These are phyloP conservation scores for Amphipoea lucens DNA, from an alignment of 2,888 invertebrate species.

Conservation along the genomic window DNA sequence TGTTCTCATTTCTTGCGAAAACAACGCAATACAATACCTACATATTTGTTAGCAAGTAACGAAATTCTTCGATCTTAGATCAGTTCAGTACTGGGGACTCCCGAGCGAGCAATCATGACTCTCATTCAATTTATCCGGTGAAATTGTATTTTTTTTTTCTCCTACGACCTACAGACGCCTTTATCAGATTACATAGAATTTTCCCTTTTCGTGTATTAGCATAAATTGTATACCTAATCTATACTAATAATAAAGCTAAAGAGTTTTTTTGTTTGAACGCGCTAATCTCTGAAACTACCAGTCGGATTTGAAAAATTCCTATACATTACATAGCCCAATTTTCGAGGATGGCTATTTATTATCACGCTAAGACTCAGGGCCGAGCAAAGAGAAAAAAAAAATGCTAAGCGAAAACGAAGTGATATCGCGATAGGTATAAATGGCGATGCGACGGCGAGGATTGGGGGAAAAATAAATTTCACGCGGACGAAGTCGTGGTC, in stretches of 20 bases:
- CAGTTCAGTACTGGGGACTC: slow-evolving; percentile 35
- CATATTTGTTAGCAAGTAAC: slow-evolving; percentile 41
- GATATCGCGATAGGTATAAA: neutral
- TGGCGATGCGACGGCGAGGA: neutral
- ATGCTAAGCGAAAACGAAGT: neutral
- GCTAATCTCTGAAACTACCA: neutral
- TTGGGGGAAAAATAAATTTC: neutral
- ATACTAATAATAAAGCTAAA: neutral
- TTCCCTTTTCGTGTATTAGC: slow-evolving; percentile 50
- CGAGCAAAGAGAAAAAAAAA: neutral
- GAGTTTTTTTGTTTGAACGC: neutral
- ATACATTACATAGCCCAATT: no score
- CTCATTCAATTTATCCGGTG: slow-evolving; percentile 66
- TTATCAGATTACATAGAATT: slow-evolving; percentile 58
- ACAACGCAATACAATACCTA: slow-evolving; percentile 20
- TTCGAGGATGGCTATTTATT: neutral
- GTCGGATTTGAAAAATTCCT: no score
- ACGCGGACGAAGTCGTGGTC: neutral
- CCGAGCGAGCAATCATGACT: slow-evolving; percentile 62
- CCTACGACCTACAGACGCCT: slow-evolving; percentile 35
- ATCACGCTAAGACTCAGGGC: neutral
- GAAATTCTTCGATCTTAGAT: slow-evolving; percentile 60
- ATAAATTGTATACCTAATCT: slow-evolving; percentile 49
- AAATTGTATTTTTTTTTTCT: slow-evolving; percentile 62
- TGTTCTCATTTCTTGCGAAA: slow-evolving; percentile 19